A percentile compares a stretch with the other conserved stretches of the same genome.
phyloP scores from a whole-genome alignment of 2,797 vertebrate genomes.

The Notamacropus eugenii region DNA sequence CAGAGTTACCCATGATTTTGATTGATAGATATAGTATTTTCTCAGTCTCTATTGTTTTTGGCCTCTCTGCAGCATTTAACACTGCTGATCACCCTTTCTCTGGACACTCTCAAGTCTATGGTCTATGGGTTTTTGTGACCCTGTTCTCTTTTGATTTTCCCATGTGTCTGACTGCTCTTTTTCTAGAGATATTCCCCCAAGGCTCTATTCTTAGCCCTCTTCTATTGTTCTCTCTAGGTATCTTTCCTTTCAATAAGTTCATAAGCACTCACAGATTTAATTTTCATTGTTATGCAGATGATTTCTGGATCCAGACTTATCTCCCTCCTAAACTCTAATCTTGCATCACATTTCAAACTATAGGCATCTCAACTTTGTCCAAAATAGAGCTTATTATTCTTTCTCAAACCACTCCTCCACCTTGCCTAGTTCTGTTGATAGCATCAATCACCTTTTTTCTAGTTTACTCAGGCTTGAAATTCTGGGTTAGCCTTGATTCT shows the following conservation, averaged over 20 bases:
- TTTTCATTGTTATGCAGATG: neutral
- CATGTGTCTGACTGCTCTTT: neutral
- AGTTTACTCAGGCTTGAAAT: neutral
- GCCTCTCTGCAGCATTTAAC: neutral
- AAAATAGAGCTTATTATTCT: neutral
- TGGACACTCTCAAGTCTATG: neutral
- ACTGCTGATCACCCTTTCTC: neutral
- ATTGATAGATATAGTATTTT: neutral
- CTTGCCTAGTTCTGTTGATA: neutral
- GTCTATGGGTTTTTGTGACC: neutral
- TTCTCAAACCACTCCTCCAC: neutral
- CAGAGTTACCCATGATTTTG: neutral
- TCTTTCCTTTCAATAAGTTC: neutral
- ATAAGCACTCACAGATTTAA: neutral
- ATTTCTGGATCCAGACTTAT: neutral
- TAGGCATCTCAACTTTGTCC: neutral
- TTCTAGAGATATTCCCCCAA: neutral
- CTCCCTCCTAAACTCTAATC: neutral
- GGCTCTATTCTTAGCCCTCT: neutral
- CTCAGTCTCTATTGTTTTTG: neutral
- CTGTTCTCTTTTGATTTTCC: neutral
- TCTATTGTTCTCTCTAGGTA: neutral
- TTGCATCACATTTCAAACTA: neutral
- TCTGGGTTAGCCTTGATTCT: neutral
- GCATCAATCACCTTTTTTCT: neutral